Percentiles rank a stretch among this genome's conserved stretches.
Evolutionary conservation across 53 echinoderm and acorn worm species (phyloP).

Genomic region (Temnopleurus reevesii): DNA sequence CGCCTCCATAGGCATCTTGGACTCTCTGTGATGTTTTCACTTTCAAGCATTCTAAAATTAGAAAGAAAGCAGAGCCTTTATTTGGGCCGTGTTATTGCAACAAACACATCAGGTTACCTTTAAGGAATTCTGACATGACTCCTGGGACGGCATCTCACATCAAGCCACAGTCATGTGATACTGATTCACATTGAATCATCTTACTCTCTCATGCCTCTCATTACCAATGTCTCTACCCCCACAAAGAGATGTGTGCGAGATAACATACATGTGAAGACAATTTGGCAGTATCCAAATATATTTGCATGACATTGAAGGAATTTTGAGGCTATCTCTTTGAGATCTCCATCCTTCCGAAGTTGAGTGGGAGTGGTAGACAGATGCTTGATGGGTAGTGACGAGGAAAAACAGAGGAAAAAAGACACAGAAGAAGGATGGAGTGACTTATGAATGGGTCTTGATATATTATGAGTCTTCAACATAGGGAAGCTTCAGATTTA

Average conservation of each 20-base stretch:
- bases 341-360: background rate
- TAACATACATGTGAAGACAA: background rate
- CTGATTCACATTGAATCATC: background rate
- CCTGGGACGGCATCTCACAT: background rate
- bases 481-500: too few relatives aligned
- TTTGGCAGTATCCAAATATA: background rate
- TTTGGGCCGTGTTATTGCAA: background rate
- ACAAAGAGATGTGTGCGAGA: background rate
- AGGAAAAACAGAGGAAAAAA: background rate
- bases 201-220: background rate
- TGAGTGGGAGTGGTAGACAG: background rate
- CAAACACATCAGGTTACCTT: background rate
- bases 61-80: background rate
- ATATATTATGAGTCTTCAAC: too few relatives aligned
- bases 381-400: background rate
- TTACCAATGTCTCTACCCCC: background rate
- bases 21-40: too few relatives aligned
- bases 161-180: constrained; percentile 17
- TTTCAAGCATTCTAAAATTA: too few relatives aligned
- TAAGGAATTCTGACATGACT: background rate
- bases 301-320: background rate
- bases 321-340: background rate
- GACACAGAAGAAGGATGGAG: too few relatives aligned
- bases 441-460: too few relatives aligned
- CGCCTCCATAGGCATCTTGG: too few relatives aligned